Conservation (phyloP, 1,140 invertebrate species). For the Drosophila albomicans region DNA sequence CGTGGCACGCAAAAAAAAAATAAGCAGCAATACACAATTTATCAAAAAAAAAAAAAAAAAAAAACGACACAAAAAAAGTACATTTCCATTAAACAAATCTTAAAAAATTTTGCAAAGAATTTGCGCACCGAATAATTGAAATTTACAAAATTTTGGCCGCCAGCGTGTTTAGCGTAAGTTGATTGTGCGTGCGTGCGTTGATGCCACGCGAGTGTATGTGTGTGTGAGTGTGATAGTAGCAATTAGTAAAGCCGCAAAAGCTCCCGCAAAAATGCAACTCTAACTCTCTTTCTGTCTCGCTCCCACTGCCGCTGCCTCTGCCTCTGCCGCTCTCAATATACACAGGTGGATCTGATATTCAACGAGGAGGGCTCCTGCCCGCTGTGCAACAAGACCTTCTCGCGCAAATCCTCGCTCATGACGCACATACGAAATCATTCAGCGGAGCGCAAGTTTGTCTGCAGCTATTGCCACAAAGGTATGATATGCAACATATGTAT, state of each 20-base stretch:
- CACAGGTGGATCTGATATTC: conserved; percentile 84
- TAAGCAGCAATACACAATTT: conserved; percentile 26
- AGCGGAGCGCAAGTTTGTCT: conserved; percentile 87
- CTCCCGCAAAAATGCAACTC: conserved; percentile 21
- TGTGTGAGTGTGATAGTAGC: conserved; percentile 26
- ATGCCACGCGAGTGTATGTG: not conserved
- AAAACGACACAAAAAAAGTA: conserved; percentile 38
- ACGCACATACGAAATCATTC: conserved; percentile 88
- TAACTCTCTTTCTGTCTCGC: not conserved
- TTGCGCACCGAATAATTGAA: conserved; percentile 31
- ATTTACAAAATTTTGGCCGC: conserved; percentile 68
- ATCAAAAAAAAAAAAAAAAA: conserved; percentile 42
- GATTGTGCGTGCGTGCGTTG: conserved; percentile 19
- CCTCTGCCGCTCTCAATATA: not conserved
- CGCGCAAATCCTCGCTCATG: conserved; percentile 86
- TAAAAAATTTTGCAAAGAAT: conserved; percentile 30
- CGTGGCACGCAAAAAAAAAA: conserved; percentile 54
- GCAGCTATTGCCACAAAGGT: conserved; percentile 88
- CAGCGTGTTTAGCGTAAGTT: conserved; percentile 78
- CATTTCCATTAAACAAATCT: conserved; percentile 68
- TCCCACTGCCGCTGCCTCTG: not conserved
- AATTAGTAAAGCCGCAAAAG: conserved; percentile 31
- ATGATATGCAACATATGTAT: conserved; percentile 13
- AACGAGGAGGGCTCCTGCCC: conserved; percentile 85
- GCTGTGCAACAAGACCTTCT: conserved; percentile 87